Base-by-base conservation (phyloP, 1,140 invertebrate species). In the Zaprionus nigranus region DNA sequence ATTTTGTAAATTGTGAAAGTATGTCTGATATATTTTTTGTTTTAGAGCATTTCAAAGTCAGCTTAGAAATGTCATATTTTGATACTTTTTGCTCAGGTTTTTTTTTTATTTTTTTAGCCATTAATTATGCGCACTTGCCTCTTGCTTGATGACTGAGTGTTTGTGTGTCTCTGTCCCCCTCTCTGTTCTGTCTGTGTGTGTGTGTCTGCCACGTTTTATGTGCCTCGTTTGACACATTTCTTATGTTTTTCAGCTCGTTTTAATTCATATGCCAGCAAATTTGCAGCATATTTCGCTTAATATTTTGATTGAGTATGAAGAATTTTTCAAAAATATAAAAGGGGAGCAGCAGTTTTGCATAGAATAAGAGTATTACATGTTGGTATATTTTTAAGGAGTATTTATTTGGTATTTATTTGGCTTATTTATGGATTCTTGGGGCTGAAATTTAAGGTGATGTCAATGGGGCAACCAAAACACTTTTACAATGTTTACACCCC, bases 41-140 rank as follows among this genome's bases (percentile, higher is more conserved):
- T 6, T 2, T n/a, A 61, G 59, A 61, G 59, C n/a, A 61, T 49
- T 30, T 6, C 0, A 15, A 20, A 30, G 17, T 49, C 59, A 61
- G 40, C 26, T 13, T 43, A 26, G 7, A 40, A 36, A 36, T 20
- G 0, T 60, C 15, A 17, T 12, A 46, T 3, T 13, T 46, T 46
- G n/a, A 17, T 7, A 12, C 51, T 24, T n/a, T 54, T 69, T 64
- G 26, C 34, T 54, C 53, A 46, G 20, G 34, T 63, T 59, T 40
- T 70, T 59, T 20, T 57, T 65, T 71, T 65, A 53, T 82, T 54
- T 64, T 65, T 64, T 57, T 43, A 20, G 56, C 69, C 75, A 77
- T 86, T 86, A 86, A 86, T 86, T 86, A 85, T 81, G 64, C 65
- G 66, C 53, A 75, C 36, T 53, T 68, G 36, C 28, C 11, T 26